Percentiles rank a stretch among this genome's conserved stretches.
Evolutionary conservation across 2,113 vertebrate species (phyloP).

Genomic region (Cairina moschata): DNA sequence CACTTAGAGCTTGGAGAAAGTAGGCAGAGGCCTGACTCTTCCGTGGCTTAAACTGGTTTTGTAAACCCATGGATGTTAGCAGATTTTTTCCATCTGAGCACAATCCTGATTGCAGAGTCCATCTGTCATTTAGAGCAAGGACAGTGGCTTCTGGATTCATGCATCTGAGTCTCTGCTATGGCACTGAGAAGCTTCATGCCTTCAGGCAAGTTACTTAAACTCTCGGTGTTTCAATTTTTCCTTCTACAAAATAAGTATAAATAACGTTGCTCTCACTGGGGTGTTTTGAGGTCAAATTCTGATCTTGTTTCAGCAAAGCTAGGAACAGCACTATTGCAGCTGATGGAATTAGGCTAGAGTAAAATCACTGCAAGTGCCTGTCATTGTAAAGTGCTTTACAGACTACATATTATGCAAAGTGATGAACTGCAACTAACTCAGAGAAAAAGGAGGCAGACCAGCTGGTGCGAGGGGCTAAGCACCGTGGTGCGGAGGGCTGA

Average conservation of each 20-base stretch:
- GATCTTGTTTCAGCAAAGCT: not conserved
- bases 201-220: slow-evolving; percentile 30
- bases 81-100: not conserved
- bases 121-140: slow-evolving; percentile 1
- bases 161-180: not conserved
- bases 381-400: not conserved
- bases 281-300: slow-evolving; percentile 25
- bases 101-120: not conserved
- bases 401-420: not conserved
- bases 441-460: not conserved
- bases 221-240: not conserved
- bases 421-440: not conserved
- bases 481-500: not conserved
- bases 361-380: not conserved
- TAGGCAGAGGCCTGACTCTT: not conserved
- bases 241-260: slow-evolving; percentile 33
- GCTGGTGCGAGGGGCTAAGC: not conserved
- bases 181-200: slow-evolving; percentile 4
- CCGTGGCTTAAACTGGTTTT: not conserved
- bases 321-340: not conserved
- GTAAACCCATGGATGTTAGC: not conserved
- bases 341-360: not conserved
- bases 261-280: slow-evolving; percentile 13
- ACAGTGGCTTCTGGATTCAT: not conserved
- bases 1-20: not conserved